These are phyloP conservation scores for Pelvicachromis taeniatus DNA, from an alignment of 2,113 vertebrate genomes.

Conservation along the genomic window DNA sequence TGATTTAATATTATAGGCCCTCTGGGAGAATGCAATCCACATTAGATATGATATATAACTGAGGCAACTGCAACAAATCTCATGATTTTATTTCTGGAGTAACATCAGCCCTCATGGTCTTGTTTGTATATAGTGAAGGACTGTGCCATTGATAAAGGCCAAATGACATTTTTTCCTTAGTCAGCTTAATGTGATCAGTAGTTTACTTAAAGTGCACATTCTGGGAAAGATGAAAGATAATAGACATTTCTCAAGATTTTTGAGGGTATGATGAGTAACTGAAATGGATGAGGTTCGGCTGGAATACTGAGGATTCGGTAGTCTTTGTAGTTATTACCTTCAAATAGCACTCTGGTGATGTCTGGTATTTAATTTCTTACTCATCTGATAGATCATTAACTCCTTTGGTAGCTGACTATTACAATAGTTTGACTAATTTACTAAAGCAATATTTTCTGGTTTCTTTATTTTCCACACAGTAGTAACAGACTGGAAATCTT, in stretches of 20 bases:
- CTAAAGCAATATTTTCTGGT: background rate
- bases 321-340: background rate
- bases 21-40: background rate
- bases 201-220: background rate
- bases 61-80: background rate
- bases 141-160: background rate
- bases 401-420: background rate
- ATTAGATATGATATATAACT: background rate
- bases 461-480: background rate
- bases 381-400: background rate
- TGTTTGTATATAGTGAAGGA: background rate
- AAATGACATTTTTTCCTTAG: background rate
- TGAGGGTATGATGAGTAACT: background rate
- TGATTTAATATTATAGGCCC: background rate
- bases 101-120: background rate
- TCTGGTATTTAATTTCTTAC: background rate
- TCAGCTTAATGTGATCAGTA: background rate
- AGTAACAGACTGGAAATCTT: background rate
- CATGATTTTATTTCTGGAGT: background rate
- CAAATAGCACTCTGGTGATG: background rate
- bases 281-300: background rate
- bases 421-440: background rate
- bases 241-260: background rate
- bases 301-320: background rate
- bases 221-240: background rate